Base-by-base conservation (phyloP, 2,888 invertebrate genomes). In the Stenchaetothrips biformis region DNA sequence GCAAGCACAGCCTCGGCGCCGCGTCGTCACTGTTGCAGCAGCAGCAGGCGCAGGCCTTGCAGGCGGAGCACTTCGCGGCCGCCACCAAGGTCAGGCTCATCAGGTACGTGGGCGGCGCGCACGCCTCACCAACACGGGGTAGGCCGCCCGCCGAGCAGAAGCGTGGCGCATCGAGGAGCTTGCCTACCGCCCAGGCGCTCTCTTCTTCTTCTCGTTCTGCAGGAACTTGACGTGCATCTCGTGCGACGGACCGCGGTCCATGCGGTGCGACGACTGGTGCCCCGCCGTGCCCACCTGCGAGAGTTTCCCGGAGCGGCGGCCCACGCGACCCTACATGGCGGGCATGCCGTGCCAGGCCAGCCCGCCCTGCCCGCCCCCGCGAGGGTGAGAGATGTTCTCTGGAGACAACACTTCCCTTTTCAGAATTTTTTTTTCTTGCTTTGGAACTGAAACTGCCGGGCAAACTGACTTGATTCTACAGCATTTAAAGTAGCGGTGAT, bases 201-300 rank as follows among this genome's bases (percentile, higher is more conserved):
- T 13, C 13, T 53, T 53, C 9, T 16, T 53, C 49, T 49, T 49
- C 8, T 49, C 49, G 49, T 18, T 8, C 59, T 21, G 67, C 67
- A 74, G 67, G 67, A 74, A 74, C 67, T 9, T 74, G 67, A 74
- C 21, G 21, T 74, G 67, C 67, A 74, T 74, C 67, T 74, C 67
- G 21, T 74, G 67, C 67, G 67, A 74, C 67, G 67, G 67, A 25
- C 67, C 67, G 67, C 67, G 67, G 9, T 2, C 67, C 21, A 74
- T 74, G 67, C 67, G 67, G 21, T 74, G 67, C 67, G 67, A 74
- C 8, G 67, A 74, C 67, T 74, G 67, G 67, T 74, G 67, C 67
- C 67, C 67, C 21, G 67, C 67, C 9, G 67, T 74, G 25, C 67
- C 67, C 8, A 21, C 25, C 11, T 74, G 67, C 67, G 67, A 74